Conservation (phyloP, 2,797 vertebrate species). For the Aldrovandia affinis region DNA sequence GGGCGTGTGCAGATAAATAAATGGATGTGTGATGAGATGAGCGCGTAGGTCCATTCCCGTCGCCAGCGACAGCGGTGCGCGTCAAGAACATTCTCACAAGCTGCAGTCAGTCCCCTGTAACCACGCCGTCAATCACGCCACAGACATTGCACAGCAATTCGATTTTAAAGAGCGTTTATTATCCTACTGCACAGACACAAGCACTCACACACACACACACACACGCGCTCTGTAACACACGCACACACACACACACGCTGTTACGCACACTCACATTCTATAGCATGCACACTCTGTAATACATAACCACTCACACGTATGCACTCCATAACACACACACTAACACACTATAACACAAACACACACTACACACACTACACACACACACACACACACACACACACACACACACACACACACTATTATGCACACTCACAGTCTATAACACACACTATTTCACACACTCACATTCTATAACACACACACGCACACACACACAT, state of each 20-base stretch:
- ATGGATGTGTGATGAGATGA: no score
- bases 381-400: neutral
- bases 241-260: no score
- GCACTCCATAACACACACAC: neutral
- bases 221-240: no score
- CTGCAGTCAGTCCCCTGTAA: neutral
- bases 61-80: neutral
- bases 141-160: constrained; percentile 11
- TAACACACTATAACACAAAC: neutral
- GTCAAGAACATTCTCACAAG: neutral
- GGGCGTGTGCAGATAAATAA: no score
- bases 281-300: no score
- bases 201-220: neutral
- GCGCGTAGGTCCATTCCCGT: neutral
- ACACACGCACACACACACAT: neutral
- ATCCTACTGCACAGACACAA: neutral
- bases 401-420: no score
- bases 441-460: neutral
- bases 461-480: neutral
- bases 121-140: neutral
- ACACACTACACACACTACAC: neutral
- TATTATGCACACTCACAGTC: no score
- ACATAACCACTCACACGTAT: no score
- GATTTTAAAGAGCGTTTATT: neutral
- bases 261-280: neutral